A percentile compares a stretch with the other conserved stretches of the same genome.
These are phyloP conservation scores for Grallaria varia DNA, from an alignment of 2,113 vertebrate species.

Conservation along the genomic window DNA sequence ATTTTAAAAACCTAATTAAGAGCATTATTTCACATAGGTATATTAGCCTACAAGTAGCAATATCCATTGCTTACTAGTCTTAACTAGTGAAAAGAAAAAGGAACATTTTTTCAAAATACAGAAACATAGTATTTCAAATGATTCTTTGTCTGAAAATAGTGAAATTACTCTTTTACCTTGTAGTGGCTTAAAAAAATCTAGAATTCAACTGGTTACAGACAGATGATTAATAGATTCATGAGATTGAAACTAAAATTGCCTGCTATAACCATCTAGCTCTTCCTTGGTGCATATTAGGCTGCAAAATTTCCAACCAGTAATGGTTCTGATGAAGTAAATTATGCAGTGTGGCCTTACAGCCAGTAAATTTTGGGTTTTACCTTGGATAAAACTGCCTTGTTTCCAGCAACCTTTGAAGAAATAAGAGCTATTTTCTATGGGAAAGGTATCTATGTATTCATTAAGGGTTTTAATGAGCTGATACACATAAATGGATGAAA, in stretches of 20 bases:
- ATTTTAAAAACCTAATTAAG: not conserved
- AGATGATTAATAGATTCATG: not conserved
- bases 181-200: not conserved
- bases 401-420: constrained; percentile 30
- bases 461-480: constrained; percentile 22
- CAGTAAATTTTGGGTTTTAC: not conserved
- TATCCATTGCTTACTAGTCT: not conserved
- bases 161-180: not conserved
- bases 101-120: not conserved
- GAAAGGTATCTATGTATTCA: not conserved
- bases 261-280: not conserved
- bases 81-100: not conserved
- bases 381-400: not conserved
- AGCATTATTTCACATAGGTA: not conserved
- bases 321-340: not conserved
- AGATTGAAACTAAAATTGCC: not conserved
- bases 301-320: not conserved
- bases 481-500: constrained; percentile 30
- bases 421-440: not conserved
- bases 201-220: not conserved
- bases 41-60: not conserved
- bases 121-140: not conserved
- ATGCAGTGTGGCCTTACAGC: not conserved
- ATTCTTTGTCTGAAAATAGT: not conserved
- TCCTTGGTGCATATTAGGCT: not conserved